phyloP scores from a whole-genome alignment of 2,888 invertebrate species.

The Altica lythri region DNA sequence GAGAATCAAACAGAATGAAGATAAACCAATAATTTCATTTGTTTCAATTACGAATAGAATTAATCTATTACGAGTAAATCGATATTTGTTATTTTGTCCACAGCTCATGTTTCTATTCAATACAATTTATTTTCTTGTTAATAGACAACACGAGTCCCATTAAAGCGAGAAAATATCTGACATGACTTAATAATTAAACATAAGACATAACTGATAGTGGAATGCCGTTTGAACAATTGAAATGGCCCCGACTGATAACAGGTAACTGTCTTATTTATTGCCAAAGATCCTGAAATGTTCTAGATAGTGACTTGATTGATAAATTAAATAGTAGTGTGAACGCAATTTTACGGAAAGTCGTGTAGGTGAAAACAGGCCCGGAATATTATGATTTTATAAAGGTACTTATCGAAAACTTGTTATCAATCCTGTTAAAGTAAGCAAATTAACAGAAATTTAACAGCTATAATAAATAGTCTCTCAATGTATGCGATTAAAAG shows the following conservation, averaged over 20 bases:
- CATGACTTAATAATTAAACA: slow-evolving; percentile 32
- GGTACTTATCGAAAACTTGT: too few species aligned
- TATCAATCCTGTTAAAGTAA: too few species aligned
- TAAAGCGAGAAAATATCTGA: slow-evolving; percentile 2
- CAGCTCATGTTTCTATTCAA: too few species aligned
- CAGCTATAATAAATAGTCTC: too few species aligned
- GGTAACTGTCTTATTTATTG: slow-evolving; percentile 39
- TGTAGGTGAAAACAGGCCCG: slow-evolving; percentile 34
- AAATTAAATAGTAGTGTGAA: slow-evolving; percentile 42
- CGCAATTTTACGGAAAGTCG: slow-evolving; percentile 41
- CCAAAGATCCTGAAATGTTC: slow-evolving; percentile 38
- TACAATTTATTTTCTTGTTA: background rate
- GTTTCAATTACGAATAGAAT: too few species aligned
- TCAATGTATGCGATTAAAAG: too few species aligned
- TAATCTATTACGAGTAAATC: too few species aligned
- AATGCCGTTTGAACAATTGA: slow-evolving; percentile 39
- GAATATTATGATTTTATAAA: background rate
- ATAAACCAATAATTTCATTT: too few species aligned
- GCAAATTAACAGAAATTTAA: too few species aligned
- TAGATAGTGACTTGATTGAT: slow-evolving; percentile 42
- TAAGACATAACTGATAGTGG: slow-evolving; percentile 33
- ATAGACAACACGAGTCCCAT: slow-evolving; percentile 7
- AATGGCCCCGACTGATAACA: slow-evolving; percentile 35
- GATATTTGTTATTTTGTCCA: too few species aligned
- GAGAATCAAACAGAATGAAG: too few species aligned